phyloP scores from a whole-genome alignment of 2,888 invertebrate species.

The Drosophila tanythrix region DNA sequence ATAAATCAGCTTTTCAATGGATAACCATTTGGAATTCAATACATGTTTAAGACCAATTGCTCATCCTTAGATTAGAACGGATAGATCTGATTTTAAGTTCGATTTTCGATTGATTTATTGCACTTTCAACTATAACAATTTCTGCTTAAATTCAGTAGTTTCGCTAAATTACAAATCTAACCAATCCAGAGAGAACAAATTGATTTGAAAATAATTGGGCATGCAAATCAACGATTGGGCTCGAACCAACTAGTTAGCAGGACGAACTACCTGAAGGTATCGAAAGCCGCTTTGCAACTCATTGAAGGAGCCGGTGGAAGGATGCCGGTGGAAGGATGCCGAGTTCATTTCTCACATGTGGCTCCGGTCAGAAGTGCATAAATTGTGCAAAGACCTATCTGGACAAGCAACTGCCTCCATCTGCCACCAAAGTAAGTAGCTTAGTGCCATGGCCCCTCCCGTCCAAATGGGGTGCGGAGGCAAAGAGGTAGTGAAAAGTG shows the following conservation, averaged over 20 bases:
- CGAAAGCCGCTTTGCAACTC: conserved; percentile 72
- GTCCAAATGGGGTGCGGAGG: neutral
- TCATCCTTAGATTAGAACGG: neutral
- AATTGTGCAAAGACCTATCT: conserved; percentile 46
- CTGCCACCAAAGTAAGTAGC: conserved; percentile 61
- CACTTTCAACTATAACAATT: neutral
- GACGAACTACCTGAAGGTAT: conserved; percentile 26
- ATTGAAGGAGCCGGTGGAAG: conserved; percentile 41
- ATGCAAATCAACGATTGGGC: neutral
- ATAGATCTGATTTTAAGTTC: neutral
- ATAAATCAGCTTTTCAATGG: neutral
- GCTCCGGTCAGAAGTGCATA: conserved; percentile 65
- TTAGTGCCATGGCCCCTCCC: conserved; percentile 38
- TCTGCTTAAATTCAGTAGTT: neutral
- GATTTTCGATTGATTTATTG: neutral
- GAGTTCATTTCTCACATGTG: conserved; percentile 34
- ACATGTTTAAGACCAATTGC: neutral
- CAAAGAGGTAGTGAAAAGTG: conserved; percentile 33
- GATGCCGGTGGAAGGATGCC: neutral
- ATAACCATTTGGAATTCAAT: neutral
- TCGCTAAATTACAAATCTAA: neutral
- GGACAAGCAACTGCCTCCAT: conserved; percentile 15
- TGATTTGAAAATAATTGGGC: neutral
- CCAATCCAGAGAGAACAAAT: neutral
- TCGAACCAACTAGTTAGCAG: neutral